Evolutionary conservation across 1,140 invertebrate genomes (phyloP).

Genomic region (Augochlora pura): DNA sequence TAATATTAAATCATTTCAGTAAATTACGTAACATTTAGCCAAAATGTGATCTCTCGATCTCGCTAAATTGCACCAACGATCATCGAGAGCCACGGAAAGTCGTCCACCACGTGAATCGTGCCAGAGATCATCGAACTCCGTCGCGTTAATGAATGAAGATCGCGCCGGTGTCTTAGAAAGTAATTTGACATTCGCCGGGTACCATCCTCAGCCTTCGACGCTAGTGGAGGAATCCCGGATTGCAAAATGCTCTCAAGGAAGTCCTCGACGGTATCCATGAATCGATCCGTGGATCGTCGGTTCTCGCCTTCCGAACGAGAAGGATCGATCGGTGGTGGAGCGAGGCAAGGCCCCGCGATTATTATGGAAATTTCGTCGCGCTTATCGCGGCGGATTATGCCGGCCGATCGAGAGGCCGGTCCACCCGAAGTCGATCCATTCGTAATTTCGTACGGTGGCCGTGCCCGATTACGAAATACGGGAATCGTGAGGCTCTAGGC

Average conservation of each 20-base stretch:
- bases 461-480: slow-evolving; percentile 33
- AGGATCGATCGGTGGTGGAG: neutral
- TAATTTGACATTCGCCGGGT: too few species aligned
- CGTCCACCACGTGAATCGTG: too few species aligned
- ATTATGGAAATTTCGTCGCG: slow-evolving; percentile 32
- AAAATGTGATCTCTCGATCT: too few species aligned
- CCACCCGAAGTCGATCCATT: neutral
- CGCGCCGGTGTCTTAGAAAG: too few species aligned
- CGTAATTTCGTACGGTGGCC: slow-evolving; percentile 8
- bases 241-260: neutral
- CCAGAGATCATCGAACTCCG: too few species aligned
- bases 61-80: too few species aligned
- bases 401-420: too few species aligned
- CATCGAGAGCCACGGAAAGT: too few species aligned
- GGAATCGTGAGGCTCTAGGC: slow-evolving; percentile 18
- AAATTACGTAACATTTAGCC: too few species aligned
- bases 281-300: neutral
- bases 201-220: too few species aligned
- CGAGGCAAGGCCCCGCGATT: neutral
- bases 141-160: too few species aligned
- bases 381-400: slow-evolving; percentile 8
- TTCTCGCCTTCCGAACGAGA: neutral
- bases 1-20: too few species aligned
- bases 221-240: neutral
- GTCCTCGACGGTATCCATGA: neutral